phyloP scores from a whole-genome alignment of 1,140 invertebrate species.

The Nasonia longicornis region DNA sequence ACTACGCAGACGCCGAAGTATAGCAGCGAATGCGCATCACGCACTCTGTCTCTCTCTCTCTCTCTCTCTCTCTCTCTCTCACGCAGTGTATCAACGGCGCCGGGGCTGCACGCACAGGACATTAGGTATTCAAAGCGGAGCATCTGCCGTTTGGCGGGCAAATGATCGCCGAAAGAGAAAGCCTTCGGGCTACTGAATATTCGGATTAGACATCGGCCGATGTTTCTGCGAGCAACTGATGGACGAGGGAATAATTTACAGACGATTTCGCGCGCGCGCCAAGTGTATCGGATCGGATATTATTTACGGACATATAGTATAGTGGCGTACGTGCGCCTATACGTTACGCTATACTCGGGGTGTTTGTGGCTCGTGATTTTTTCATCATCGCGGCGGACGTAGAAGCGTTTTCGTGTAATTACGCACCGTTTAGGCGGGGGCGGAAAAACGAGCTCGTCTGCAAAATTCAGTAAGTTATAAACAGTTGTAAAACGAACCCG shows the following conservation, averaged over 20 bases:
- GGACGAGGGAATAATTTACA: neutral
- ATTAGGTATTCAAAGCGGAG: slow-evolving; percentile 31
- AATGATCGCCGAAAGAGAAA: neutral
- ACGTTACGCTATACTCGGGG: too few species aligned
- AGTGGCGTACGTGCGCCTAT: too few species aligned
- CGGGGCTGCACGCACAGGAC: slow-evolving; percentile 22
- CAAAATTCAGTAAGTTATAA: too few species aligned
- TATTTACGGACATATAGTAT: neutral
- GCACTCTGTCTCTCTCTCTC: neutral
- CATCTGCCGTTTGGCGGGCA: neutral
- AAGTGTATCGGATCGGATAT: neutral
- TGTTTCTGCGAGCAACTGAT: neutral
- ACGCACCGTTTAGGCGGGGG: too few species aligned
- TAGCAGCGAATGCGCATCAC: neutral
- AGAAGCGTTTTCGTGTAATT: too few species aligned
- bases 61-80: neutral
- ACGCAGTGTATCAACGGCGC: neutral
- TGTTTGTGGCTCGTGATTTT: too few species aligned
- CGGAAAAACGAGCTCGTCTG: too few species aligned
- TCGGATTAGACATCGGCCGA: neutral
- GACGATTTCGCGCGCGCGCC: neutral
- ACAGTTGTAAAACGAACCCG: too few species aligned
- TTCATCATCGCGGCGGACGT: too few species aligned
- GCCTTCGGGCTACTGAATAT: neutral
- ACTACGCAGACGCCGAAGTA: neutral